Conservation (phyloP, 2,113 vertebrate species). For the Campylorhamphus procurvoides region DNA sequence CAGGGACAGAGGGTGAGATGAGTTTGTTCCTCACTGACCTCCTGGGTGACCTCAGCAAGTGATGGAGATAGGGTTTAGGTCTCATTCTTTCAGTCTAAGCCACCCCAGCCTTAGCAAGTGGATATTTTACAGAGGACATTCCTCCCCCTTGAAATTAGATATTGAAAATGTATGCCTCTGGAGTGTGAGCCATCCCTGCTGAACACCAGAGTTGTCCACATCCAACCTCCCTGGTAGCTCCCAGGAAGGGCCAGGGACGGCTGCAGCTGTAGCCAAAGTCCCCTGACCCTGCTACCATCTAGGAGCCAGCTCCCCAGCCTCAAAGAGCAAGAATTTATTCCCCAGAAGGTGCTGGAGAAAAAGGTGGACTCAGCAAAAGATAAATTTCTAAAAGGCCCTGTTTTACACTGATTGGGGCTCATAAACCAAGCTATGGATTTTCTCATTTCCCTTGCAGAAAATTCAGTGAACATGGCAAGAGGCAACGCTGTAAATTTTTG, state of each 20-base stretch:
- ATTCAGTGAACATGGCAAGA: background rate
- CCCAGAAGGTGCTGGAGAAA: slow-evolving; percentile 15
- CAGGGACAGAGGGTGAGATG: background rate
- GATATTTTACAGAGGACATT: background rate
- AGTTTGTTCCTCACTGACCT: background rate
- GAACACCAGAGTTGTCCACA: background rate
- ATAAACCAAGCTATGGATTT: slow-evolving; percentile 49
- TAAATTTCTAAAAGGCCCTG: slow-evolving; percentile 40
- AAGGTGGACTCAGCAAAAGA: slow-evolving; percentile 52
- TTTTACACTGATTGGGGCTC: slow-evolving; percentile 48
- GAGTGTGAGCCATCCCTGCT: background rate
- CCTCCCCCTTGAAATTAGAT: background rate
- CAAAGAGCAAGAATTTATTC: slow-evolving; percentile 39
- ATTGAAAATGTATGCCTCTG: rapidly evolving
- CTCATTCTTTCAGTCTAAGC: background rate
- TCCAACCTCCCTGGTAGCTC: background rate
- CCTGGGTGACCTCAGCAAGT: background rate
- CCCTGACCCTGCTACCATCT: rapidly evolving
- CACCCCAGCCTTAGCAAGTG: background rate
- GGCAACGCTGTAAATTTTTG: slow-evolving; percentile 5
- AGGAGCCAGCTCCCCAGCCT: background rate
- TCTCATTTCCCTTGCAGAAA: slow-evolving; percentile 57
- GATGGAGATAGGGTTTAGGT: background rate
- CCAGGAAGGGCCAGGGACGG: background rate
- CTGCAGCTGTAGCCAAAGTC: background rate